A percentile compares a stretch with the other conserved stretches of the same genome.
phyloP scores from a whole-genome alignment of 2,797 vertebrate genomes.

The Chromis chromis region DNA sequence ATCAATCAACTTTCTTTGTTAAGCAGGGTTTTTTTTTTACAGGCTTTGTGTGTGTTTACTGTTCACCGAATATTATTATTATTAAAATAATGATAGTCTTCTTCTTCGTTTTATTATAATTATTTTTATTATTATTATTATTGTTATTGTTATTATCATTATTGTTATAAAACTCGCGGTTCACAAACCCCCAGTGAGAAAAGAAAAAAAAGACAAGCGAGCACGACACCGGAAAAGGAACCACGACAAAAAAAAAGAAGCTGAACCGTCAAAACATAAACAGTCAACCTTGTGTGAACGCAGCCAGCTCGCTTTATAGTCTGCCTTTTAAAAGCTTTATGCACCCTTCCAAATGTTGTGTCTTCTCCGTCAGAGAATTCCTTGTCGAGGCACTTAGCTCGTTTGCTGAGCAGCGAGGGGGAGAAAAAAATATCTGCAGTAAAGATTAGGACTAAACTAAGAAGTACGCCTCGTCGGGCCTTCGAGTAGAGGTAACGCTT shows the following conservation, averaged over 20 bases:
- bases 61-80: too few relatives aligned
- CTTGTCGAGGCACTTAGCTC: conserved; percentile 58
- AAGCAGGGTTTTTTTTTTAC: too few relatives aligned
- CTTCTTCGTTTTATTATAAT: too few relatives aligned
- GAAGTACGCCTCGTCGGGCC: conserved; percentile 81
- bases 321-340: conserved; percentile 33
- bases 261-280: conserved; percentile 85
- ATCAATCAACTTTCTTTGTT: too few relatives aligned
- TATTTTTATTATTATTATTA: not conserved
- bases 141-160: not conserved
- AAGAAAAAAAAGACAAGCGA: conserved; percentile 16
- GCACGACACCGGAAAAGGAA: conserved; percentile 78
- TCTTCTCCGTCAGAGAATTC: conserved; percentile 32
- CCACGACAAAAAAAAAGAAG: conserved; percentile 42
- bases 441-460: conserved; percentile 80
- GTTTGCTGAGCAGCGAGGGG: conserved; percentile 40
- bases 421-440: conserved; percentile 69
- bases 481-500: conserved; percentile 77
- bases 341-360: conserved; percentile 65
- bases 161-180: not conserved
- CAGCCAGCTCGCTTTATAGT: conserved; percentile 45
- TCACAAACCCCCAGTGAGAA: not conserved
- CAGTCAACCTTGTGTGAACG: conserved; percentile 64
- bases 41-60: too few relatives aligned
- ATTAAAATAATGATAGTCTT: too few relatives aligned